phyloP scores from a whole-genome alignment of 2,888 invertebrate species.

The Notodonta dromedarius region DNA sequence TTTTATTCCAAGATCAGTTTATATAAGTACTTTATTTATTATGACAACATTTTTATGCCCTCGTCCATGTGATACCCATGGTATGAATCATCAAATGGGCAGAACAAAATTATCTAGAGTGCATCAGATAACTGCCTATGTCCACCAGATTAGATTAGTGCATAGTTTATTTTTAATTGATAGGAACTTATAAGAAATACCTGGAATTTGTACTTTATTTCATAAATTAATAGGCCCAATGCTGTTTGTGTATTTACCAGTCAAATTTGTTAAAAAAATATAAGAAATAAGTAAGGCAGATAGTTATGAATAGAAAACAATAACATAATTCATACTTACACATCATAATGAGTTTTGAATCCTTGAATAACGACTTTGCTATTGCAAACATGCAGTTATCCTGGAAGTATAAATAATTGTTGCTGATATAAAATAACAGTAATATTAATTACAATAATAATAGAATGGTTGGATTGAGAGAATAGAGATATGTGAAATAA shows the following conservation, averaged over 20 bases:
- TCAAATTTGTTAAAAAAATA: too few relatives aligned
- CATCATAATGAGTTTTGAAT: slow-evolving; percentile 87
- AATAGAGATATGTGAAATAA: too few relatives aligned
- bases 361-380: slow-evolving; percentile 88
- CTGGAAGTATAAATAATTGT: slow-evolving; percentile 60
- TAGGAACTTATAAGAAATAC: neutral
- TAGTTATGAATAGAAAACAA: too few relatives aligned
- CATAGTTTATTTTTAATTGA: slow-evolving; percentile 1
- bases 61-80: neutral
- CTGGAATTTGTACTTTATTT: neutral
- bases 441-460: neutral
- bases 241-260: too few relatives aligned
- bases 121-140: slow-evolving; percentile 29
- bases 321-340: slow-evolving; percentile 81
- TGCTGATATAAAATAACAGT: too few relatives aligned
- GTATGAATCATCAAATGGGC: neutral
- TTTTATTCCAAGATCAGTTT: too few relatives aligned
- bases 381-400: slow-evolving; percentile 72
- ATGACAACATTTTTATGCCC: too few relatives aligned
- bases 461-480: too few relatives aligned
- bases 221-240: neutral
- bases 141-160: slow-evolving; percentile 22
- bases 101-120: slow-evolving; percentile 27
- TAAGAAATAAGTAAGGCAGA: too few relatives aligned
- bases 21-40: too few relatives aligned